Conservation (phyloP, 1,140 invertebrate genomes). For the Diabrotica undecimpunctata region DNA sequence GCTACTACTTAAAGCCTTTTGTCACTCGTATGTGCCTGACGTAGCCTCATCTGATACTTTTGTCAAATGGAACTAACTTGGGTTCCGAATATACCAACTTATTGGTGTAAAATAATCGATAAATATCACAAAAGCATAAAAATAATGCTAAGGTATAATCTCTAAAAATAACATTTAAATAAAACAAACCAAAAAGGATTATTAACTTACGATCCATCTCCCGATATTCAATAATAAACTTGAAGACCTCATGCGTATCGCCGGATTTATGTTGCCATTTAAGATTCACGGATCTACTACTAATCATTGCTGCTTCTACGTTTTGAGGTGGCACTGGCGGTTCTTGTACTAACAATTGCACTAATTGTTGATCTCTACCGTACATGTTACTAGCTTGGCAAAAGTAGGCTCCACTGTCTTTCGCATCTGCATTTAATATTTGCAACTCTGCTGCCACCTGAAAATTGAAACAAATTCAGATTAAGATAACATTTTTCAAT, state of each 20-base stretch:
- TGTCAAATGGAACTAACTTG: too few relatives aligned
- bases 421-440: constrained; percentile 66
- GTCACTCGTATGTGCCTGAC: too few relatives aligned
- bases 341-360: constrained; percentile 79
- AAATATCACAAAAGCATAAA: too few relatives aligned
- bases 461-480: not conserved
- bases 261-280: constrained; percentile 70
- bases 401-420: constrained; percentile 77
- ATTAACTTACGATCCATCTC: constrained; percentile 56
- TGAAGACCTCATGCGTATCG: constrained; percentile 67
- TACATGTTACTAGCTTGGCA: constrained; percentile 79
- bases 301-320: constrained; percentile 65
- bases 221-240: constrained; percentile 71
- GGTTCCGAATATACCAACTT: too few relatives aligned
- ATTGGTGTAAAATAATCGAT: too few relatives aligned
- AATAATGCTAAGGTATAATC: too few relatives aligned
- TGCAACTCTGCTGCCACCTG: constrained; percentile 62
- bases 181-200: too few relatives aligned
- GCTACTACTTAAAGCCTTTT: too few relatives aligned
- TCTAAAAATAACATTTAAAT: too few relatives aligned
- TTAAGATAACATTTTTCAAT: not conserved
- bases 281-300: constrained; percentile 67
- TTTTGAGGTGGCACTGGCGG: constrained; percentile 67
- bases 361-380: constrained; percentile 76
- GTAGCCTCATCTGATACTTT: too few relatives aligned